A percentile compares a stretch with the other conserved stretches of the same genome.
Evolutionary conservation across 2,888 invertebrate genomes (phyloP).

Genomic region (Meiosimyza platycephala): DNA sequence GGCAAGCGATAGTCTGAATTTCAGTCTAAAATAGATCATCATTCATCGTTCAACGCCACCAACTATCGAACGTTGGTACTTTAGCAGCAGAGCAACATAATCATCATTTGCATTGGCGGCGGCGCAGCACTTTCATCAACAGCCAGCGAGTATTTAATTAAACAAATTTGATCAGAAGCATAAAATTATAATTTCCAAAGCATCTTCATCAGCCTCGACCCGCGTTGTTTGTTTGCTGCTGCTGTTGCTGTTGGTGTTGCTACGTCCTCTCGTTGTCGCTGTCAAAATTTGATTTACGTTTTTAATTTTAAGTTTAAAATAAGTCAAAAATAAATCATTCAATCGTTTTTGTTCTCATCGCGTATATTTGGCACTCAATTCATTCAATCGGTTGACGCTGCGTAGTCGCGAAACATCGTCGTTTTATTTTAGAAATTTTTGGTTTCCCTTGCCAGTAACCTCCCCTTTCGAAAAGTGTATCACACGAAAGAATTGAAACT

Average conservation of each 20-base stretch:
- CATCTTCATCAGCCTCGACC: conserved; percentile 2
- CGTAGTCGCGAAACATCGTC: not conserved
- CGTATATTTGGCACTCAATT: not conserved
- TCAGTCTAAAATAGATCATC: conserved; percentile 18
- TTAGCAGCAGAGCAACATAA: conserved; percentile 1
- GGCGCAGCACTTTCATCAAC: not conserved
- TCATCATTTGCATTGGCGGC: not conserved
- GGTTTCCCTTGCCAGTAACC: too few species aligned
- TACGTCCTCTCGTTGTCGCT: conserved; percentile 13
- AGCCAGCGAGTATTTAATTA: too few species aligned
- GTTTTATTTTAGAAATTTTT: not conserved
- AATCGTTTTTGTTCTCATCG: conserved; percentile 48
- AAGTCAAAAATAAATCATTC: conserved; percentile 66
- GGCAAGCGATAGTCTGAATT: not conserved
- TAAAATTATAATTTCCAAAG: not conserved
- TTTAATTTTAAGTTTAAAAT: conserved; percentile 66
- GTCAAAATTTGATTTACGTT: conserved; percentile 63
- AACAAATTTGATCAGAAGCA: too few species aligned
- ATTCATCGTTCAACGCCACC: conserved; percentile 14
- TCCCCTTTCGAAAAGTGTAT: too few species aligned
- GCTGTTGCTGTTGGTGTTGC: too few species aligned
- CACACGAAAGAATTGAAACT: too few species aligned
- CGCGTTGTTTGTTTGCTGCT: too few species aligned
- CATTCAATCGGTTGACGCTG: too few species aligned
- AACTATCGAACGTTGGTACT: not conserved